Percentiles rank a stretch among this genome's conserved stretches.
phyloP scores from a whole-genome alignment of 92 coral and sea anemone species.

The Epizoanthus rinbou region DNA sequence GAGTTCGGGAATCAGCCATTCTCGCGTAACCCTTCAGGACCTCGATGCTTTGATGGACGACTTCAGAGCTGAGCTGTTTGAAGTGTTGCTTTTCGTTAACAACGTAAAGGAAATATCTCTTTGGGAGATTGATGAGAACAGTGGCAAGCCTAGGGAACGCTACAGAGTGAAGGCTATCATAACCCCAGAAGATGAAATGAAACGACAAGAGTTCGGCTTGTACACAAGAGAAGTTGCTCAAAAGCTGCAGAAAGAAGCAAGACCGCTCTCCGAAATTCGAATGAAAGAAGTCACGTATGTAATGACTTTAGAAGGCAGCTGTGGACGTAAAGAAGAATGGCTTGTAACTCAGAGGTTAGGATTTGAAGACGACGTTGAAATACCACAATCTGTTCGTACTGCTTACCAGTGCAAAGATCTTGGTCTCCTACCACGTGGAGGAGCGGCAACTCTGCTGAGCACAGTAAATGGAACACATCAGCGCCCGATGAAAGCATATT shows the following conservation, averaged over 20 bases:
- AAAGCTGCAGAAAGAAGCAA: constrained; percentile 20
- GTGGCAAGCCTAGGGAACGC: constrained; percentile 37
- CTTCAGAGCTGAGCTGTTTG: constrained; percentile 65
- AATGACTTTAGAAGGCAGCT: constrained; percentile 57
- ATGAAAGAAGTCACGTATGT: constrained; percentile 63
- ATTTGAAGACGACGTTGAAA: constrained; percentile 43
- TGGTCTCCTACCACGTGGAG: constrained; percentile 93
- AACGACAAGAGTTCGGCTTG: constrained; percentile 57
- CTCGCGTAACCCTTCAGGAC: constrained; percentile 22
- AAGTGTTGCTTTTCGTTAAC: constrained; percentile 77
- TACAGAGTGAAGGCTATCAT: constrained; percentile 61
- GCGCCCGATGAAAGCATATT: constrained; percentile 65
- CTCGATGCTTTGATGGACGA: constrained; percentile 56
- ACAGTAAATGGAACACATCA: not conserved
- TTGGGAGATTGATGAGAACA: constrained; percentile 53
- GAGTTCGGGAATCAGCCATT: constrained; percentile 52
- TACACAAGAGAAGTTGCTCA: constrained; percentile 40
- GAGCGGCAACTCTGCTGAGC: constrained; percentile 70
- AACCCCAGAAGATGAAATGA: constrained; percentile 55
- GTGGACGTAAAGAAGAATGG: constrained; percentile 72
- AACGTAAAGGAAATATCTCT: constrained; percentile 69
- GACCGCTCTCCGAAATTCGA: constrained; percentile 42
- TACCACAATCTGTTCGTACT: constrained; percentile 30
- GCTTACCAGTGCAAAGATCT: constrained; percentile 58
- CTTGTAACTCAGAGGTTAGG: constrained; percentile 77